Conservation (phyloP, 1,140 invertebrate species). For the Pararge aegeria region DNA sequence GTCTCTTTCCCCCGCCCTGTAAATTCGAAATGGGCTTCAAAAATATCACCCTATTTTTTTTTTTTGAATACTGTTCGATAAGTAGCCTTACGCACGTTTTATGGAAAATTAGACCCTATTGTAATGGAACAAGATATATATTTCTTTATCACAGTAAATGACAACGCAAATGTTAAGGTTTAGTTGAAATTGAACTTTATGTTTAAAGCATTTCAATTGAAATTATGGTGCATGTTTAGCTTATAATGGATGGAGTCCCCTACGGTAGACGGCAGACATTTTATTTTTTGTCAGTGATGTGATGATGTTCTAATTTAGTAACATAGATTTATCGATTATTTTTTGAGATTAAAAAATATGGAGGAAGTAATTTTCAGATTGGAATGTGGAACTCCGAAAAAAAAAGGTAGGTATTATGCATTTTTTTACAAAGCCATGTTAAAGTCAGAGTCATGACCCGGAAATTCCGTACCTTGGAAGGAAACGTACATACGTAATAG, state of each 20-base stretch:
- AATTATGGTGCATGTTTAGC: constrained; percentile 13
- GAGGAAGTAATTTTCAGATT: no score
- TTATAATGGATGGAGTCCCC: constrained; percentile 31
- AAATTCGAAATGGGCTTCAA: constrained; percentile 8
- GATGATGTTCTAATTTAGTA: constrained; percentile 2
- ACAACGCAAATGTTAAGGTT: background rate
- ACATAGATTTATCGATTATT: constrained; percentile 13
- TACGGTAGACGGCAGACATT: constrained; percentile 48
- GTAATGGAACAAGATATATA: constrained; percentile 14
- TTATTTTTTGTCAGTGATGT: constrained; percentile 43
- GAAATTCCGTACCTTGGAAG: no score
- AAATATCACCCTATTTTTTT: constrained; percentile 17
- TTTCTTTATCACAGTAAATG: constrained; percentile 2
- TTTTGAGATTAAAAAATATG: no score
- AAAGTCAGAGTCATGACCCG: no score
- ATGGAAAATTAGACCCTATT: constrained; percentile 15
- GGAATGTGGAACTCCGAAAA: no score
- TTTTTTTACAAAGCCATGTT: no score
- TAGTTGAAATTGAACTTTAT: constrained; percentile 21
- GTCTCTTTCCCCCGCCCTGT: constrained; percentile 23
- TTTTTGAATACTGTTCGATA: constrained; percentile 7
- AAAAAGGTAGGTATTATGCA: no score
- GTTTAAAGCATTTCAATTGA: constrained; percentile 4
- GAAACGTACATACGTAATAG: no score
- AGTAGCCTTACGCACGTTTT: background rate